Evolutionary conservation across 2,888 invertebrate species (phyloP).

Genomic region (Chesias legatella): DNA sequence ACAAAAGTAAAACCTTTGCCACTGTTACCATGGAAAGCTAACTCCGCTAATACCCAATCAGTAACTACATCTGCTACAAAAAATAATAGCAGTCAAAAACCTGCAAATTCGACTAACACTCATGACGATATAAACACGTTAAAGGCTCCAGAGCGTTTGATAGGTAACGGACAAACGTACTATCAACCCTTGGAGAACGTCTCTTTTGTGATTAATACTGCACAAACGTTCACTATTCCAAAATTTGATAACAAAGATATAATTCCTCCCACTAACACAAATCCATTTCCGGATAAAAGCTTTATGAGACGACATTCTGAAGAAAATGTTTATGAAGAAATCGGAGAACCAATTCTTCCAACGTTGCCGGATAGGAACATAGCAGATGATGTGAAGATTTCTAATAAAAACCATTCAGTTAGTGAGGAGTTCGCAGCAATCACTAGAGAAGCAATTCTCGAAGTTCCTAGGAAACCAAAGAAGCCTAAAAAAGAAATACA

Average conservation of each 20-base stretch:
- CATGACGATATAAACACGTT: constrained; percentile 47
- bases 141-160: constrained; percentile 58
- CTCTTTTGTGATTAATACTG: constrained; percentile 60
- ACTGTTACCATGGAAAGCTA: constrained; percentile 49
- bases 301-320: constrained; percentile 42
- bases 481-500: constrained; percentile 51
- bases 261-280: constrained; percentile 24
- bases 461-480: constrained; percentile 65
- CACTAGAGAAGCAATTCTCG: constrained; percentile 60
- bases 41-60: constrained; percentile 42
- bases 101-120: constrained; percentile 32
- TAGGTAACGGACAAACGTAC: constrained; percentile 66
- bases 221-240: constrained; percentile 36
- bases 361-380: constrained; percentile 47
- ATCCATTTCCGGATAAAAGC: constrained; percentile 35
- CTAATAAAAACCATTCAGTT: constrained; percentile 39
- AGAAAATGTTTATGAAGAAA: constrained; percentile 73
- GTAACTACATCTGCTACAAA: constrained; percentile 38
- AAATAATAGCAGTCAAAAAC: constrained; percentile 26
- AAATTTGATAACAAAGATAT: constrained; percentile 29
- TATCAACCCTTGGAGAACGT: constrained; percentile 66
- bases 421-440: constrained; percentile 50
- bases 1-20: constrained; percentile 51
- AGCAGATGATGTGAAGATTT: constrained; percentile 69
- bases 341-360: constrained; percentile 40